These are phyloP conservation scores for Hoplostethus atlanticus DNA, from an alignment of 2,797 vertebrate species.

Conservation along the genomic window DNA sequence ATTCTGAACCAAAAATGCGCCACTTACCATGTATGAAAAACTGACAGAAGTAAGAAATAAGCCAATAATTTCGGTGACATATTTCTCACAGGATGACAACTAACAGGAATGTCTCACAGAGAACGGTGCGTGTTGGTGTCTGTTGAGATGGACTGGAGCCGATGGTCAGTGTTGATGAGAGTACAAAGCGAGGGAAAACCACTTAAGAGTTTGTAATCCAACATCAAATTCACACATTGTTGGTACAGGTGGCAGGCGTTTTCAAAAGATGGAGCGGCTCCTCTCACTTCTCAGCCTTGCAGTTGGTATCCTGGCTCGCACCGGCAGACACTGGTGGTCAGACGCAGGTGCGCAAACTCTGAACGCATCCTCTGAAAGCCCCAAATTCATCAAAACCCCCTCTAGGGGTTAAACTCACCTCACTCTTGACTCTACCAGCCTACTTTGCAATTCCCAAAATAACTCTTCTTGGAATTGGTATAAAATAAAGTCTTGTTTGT, in stretches of 20 bases:
- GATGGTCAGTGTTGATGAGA: slow-evolving; percentile 56
- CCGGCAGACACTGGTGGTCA: slow-evolving; percentile 51
- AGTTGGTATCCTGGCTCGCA: slow-evolving; percentile 55
- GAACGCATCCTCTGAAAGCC: slow-evolving; percentile 48
- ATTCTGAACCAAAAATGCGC: not conserved
- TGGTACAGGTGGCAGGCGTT: slow-evolving; percentile 55
- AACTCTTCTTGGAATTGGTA: not conserved
- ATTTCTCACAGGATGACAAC: slow-evolving; percentile 71
- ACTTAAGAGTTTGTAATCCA: slow-evolving; percentile 75
- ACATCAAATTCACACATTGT: slow-evolving; percentile 53
- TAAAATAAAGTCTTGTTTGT: not conserved
- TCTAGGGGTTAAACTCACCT: slow-evolving; percentile 57
- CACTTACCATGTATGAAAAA: slow-evolving; percentile 91
- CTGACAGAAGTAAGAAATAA: slow-evolving; percentile 87
- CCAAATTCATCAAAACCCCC: slow-evolving; percentile 62
- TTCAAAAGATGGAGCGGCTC: slow-evolving; percentile 55
- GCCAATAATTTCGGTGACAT: slow-evolving; percentile 88
- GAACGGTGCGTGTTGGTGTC: slow-evolving; percentile 52
- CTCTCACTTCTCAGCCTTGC: slow-evolving; percentile 59
- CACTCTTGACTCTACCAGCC: slow-evolving; percentile 37
- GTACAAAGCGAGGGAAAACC: slow-evolving; percentile 28
- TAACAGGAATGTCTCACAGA: slow-evolving; percentile 56
- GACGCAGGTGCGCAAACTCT: slow-evolving; percentile 73
- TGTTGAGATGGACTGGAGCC: slow-evolving; percentile 26
- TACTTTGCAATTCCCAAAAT: not conserved